Evolutionary conservation across 2,113 vertebrate species (phyloP), one percentile per base, ranked within the genome.

Genomic region (Emydocephalus ijimae): DNA sequence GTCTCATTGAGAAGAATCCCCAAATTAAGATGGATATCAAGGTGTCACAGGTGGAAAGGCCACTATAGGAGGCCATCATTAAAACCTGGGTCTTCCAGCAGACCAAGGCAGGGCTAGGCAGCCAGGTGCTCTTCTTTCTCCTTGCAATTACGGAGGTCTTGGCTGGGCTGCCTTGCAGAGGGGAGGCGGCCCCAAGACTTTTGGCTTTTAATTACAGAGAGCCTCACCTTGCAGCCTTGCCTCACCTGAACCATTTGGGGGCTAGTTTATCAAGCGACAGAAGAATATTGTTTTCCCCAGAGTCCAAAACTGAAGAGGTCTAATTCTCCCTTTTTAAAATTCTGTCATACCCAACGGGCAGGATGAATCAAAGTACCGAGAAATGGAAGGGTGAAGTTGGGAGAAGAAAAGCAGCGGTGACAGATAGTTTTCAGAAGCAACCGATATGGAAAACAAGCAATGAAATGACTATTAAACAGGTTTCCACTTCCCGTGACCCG

Each of bases 11-110:
- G 96, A 97, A 97, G 96, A 95, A 96, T 95, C 89, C 92, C 90
- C 92, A 96, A 97, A 97, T 96, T 91, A 96, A 97, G 97, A 98
- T 92, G 96, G 97, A 97, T 97, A 94, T 89, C 91, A 89, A 94
- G 94, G 95, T 94, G 97, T 93, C 96, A 96, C 88, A 93, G 89
- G 92, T 94, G 96, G 92, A 95, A 96, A 96, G 93, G 34, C 95
- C 96, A 97, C 93, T 95, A 94, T 92, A 94, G 21, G 86, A 95
- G 96, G 8, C 48, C 48, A 9, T 59, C 94, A 92, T 23, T 88
- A 97, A 88, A 97, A 97, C 90, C 95, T 94, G 1, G 34, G 88
- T 94, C 90, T 20, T 0, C 34, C 23, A 96, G 89, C 87, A 92
- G 89, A 34, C 85, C 89, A 26, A 3, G 24, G 91, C 48, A 39